A percentile compares a stretch with the other conserved stretches of the same genome.
phyloP scores from a whole-genome alignment of 2,797 vertebrate species.

The Galaxias olidus region DNA sequence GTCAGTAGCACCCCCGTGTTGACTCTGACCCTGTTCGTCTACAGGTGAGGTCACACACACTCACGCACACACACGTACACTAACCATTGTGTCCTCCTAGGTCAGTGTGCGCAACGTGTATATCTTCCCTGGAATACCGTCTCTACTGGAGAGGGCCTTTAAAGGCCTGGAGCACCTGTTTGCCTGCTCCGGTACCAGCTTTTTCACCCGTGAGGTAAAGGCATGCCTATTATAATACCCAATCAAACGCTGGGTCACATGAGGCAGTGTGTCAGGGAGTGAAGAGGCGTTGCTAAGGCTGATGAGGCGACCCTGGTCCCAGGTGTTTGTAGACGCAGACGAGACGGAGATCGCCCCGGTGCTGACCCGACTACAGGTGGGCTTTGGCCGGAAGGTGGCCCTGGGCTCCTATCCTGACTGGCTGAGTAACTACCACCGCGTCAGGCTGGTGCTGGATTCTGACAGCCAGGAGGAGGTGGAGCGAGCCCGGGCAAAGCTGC shows the following conservation, averaged over 20 bases:
- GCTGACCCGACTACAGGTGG: constrained; percentile 74
- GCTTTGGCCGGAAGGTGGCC: constrained; percentile 75
- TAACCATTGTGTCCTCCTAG: constrained; percentile 32
- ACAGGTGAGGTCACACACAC: not conserved
- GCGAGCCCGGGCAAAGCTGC: constrained; percentile 74
- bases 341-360: constrained; percentile 78
- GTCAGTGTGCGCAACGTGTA: constrained; percentile 91
- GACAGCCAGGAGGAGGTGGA: constrained; percentile 80
- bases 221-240: too few relatives aligned
- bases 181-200: constrained; percentile 75
- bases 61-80: not conserved
- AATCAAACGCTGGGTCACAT: not conserved
- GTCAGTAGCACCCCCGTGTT: constrained; percentile 58
- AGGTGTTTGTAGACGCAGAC: constrained; percentile 81
- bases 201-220: constrained; percentile 77
- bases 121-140: constrained; percentile 90
- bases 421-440: constrained; percentile 90
- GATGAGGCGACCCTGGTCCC: not conserved
- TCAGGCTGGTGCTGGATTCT: constrained; percentile 88
- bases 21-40: not conserved
- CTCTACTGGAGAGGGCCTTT: constrained; percentile 83
- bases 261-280: not conserved
- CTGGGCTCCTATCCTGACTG: constrained; percentile 95
- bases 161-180: constrained; percentile 85
- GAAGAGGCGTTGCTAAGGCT: not conserved